These are phyloP conservation scores for Tyto alba DNA, from an alignment of 2,113 vertebrate species.

Conservation along the genomic window DNA sequence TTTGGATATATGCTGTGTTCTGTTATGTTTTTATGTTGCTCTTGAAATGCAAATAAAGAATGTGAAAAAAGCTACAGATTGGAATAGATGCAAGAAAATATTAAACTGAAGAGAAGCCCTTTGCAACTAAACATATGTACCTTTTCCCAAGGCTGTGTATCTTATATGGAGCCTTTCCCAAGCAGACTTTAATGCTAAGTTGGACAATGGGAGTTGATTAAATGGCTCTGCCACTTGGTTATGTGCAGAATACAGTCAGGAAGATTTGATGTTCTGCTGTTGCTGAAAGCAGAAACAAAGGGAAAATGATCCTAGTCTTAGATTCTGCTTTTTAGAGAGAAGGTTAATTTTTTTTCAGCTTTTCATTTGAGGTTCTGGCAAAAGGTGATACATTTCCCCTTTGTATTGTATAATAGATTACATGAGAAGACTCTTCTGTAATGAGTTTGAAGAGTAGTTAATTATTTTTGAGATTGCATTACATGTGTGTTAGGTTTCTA, in stretches of 20 bases:
- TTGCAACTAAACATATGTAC: background rate
- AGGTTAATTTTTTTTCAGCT: background rate
- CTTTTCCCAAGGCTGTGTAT: background rate
- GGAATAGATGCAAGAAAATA: background rate
- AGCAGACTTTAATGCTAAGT: background rate
- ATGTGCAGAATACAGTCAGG: background rate
- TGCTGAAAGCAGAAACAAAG: background rate
- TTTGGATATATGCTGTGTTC: background rate
- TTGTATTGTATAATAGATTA: constrained; percentile 48
- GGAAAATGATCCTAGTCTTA: background rate
- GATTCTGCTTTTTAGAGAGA: background rate
- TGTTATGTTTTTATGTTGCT: background rate
- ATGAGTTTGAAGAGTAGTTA: constrained; percentile 49
- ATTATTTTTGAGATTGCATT: constrained; percentile 48
- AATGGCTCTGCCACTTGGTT: background rate
- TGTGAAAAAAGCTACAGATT: background rate
- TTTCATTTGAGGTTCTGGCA: constrained; percentile 26
- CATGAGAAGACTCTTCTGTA: constrained; percentile 35
- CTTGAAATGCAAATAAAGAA: constrained; percentile 22
- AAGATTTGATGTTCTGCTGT: background rate
- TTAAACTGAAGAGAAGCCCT: background rate
- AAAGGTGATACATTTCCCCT: constrained; percentile 15
- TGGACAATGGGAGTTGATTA: background rate
- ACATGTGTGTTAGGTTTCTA: background rate
- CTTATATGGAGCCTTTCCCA: background rate